A percentile compares a stretch with the other conserved stretches of the same genome.
Evolutionary conservation across 2,797 vertebrate genomes (phyloP).

Genomic region (Sebastes taczanowskii): DNA sequence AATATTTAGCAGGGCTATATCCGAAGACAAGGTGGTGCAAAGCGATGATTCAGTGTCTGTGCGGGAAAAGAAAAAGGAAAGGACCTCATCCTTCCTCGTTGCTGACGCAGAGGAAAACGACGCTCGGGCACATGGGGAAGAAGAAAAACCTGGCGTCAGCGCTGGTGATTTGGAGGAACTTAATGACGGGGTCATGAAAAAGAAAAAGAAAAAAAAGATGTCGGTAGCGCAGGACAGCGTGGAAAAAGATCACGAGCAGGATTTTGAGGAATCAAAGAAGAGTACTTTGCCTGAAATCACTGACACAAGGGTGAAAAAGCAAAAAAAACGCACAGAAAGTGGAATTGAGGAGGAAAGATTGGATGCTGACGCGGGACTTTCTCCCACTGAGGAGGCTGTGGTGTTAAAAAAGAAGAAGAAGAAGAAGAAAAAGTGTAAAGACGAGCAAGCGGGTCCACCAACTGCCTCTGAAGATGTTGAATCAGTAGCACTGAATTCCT

Average conservation of each 20-base stretch:
- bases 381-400: not conserved
- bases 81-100: constrained; percentile 51
- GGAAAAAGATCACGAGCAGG: not conserved
- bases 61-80: constrained; percentile 26
- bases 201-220: constrained; percentile 33
- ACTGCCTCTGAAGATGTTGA: not conserved
- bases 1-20: not conserved
- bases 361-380: not conserved
- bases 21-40: not conserved
- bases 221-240: not conserved
- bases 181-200: constrained; percentile 1
- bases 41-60: constrained; percentile 23
- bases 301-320: not conserved
- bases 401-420: constrained; percentile 9
- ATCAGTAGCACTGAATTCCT: not conserved
- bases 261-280: not conserved
- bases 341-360: not conserved
- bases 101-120: constrained; percentile 59
- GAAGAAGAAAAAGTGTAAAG: constrained; percentile 7
- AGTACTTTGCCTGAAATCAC: not conserved
- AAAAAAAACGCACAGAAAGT: not conserved
- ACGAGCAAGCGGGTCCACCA: not conserved
- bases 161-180: not conserved
- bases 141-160: not conserved
- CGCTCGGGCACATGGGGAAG: not conserved